These are phyloP conservation scores for Ophonus ardosiacus DNA, from an alignment of 2,888 invertebrate species.

Conservation along the genomic window DNA sequence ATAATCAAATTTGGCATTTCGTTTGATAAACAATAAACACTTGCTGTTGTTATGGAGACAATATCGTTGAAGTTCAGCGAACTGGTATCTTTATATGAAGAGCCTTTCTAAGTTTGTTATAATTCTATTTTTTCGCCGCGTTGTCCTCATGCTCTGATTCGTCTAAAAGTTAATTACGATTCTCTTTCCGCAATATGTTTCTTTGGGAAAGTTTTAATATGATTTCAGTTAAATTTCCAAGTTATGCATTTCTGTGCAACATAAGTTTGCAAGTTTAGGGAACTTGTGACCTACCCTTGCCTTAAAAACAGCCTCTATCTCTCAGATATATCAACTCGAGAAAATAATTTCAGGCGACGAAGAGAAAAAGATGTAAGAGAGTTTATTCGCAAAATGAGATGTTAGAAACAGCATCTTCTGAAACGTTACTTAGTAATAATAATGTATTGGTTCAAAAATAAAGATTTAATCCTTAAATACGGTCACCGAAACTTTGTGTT, in stretches of 20 bases:
- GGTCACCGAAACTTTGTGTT: no score
- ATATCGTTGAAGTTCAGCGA: no score
- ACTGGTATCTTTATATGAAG: background rate
- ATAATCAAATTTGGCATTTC: no score
- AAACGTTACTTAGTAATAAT: no score
- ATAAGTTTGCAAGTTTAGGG: slow-evolving; percentile 24
- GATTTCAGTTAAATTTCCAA: slow-evolving; percentile 63
- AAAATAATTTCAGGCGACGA: background rate
- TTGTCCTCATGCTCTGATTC: background rate
- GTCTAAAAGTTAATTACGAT: slow-evolving; percentile 61
- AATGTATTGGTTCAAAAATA: no score
- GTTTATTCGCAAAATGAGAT: background rate
- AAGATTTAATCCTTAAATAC: no score
- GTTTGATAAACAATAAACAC: no score
- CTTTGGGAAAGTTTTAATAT: slow-evolving; percentile 62
- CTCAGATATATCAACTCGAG: slow-evolving; percentile 4
- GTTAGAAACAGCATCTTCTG: no score
- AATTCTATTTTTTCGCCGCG: background rate
- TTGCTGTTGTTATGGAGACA: no score
- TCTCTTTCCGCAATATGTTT: slow-evolving; percentile 60
- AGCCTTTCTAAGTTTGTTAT: background rate
- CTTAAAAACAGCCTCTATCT: background rate
- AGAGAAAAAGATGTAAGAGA: background rate
- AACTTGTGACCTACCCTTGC: slow-evolving; percentile 22
- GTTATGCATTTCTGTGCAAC: slow-evolving; percentile 62